Conservation (phyloP, 2,113 vertebrate species). For the Clarias magur region DNA sequence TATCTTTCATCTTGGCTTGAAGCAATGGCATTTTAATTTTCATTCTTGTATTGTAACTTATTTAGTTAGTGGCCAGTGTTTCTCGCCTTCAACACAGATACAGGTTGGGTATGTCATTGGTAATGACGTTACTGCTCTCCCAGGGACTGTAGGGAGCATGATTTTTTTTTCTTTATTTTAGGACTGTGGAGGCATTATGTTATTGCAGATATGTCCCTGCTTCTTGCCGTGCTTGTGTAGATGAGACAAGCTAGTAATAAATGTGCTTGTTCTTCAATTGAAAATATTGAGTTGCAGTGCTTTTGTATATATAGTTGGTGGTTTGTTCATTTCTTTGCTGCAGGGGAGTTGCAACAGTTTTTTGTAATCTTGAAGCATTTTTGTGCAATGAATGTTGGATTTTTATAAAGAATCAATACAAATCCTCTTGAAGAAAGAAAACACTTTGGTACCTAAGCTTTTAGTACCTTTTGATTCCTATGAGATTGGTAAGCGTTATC, state of each 20-base stretch:
- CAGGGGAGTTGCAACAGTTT: background rate
- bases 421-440: background rate
- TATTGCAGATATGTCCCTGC: slow-evolving; percentile 63
- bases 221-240: slow-evolving; percentile 39
- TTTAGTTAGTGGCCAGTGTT: slow-evolving; percentile 67
- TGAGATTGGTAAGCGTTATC: background rate
- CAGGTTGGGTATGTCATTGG: slow-evolving; percentile 70
- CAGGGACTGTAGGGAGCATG: slow-evolving; percentile 38
- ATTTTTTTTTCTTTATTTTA: slow-evolving; percentile 54
- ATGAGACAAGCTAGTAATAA: slow-evolving; percentile 51
- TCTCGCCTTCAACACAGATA: slow-evolving; percentile 65
- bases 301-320: slow-evolving; percentile 12
- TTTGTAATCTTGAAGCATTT: background rate
- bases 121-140: slow-evolving; percentile 66
- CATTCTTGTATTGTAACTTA: slow-evolving; percentile 80
- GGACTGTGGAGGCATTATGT: slow-evolving; percentile 57
- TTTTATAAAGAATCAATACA: background rate
- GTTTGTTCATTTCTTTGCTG: slow-evolving; percentile 25
- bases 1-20: slow-evolving; percentile 78
- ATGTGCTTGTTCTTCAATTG: slow-evolving; percentile 45
- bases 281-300: slow-evolving; percentile 40
- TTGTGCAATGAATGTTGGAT: background rate
- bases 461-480: background rate
- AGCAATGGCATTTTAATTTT: slow-evolving; percentile 94
- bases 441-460: background rate